Evolutionary conservation across 2,113 vertebrate genomes (phyloP).

Genomic region (Hypocryptadius cinnamomeus): DNA sequence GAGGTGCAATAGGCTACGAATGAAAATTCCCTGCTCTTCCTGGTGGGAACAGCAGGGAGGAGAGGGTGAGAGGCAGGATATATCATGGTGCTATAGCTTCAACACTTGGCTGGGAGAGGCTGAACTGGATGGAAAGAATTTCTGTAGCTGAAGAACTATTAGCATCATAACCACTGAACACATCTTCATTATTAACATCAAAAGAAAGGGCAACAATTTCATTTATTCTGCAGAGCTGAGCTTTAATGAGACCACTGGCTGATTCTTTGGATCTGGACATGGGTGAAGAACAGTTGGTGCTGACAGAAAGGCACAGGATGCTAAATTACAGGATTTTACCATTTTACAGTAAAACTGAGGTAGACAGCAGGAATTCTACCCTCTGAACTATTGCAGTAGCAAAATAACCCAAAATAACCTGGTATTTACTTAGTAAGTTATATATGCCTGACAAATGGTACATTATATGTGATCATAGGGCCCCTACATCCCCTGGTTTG

Average conservation of each 20-base stretch:
- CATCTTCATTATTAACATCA: not conserved
- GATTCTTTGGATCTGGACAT: not conserved
- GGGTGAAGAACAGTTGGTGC: not conserved
- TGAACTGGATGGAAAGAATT: not conserved
- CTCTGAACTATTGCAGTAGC: not conserved
- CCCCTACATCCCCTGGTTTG: not conserved
- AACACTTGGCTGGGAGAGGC: not conserved
- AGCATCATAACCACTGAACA: not conserved
- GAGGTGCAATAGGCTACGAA: not conserved
- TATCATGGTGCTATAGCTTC: not conserved
- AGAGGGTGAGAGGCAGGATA: not conserved
- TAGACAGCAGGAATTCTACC: not conserved
- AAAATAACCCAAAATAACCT: not conserved
- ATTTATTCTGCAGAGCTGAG: not conserved
- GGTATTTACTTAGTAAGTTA: not conserved
- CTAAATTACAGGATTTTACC: not conserved
- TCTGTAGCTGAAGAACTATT: not conserved
- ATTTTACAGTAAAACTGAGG: not conserved
- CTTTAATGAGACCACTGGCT: not conserved
- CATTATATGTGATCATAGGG: not conserved
- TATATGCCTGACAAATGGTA: not conserved
- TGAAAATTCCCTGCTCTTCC: not conserved
- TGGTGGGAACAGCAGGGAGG: not conserved
- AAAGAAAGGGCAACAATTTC: not conserved
- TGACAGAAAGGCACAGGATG: not conserved